Conservation (phyloP, 2,888 invertebrate genomes). For the Lypha dubia region DNA sequence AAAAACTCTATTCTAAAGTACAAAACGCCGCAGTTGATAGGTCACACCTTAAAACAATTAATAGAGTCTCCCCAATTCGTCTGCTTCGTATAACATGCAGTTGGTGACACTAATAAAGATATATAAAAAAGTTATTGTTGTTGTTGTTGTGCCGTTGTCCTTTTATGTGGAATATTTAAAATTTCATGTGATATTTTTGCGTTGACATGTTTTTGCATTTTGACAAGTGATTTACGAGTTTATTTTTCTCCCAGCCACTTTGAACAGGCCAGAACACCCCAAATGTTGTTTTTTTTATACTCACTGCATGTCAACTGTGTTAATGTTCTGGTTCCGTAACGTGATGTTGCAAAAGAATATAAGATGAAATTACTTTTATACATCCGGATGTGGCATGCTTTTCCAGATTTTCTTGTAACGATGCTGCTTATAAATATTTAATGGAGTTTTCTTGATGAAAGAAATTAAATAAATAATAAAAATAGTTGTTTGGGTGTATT, state of each 20-base stretch:
- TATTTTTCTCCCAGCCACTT: slow-evolving; percentile 36
- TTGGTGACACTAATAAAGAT: slow-evolving; percentile 43
- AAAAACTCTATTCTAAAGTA: not conserved
- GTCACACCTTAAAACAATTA: slow-evolving; percentile 46
- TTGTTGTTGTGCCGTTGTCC: slow-evolving; percentile 36
- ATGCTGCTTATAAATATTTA: slow-evolving; percentile 28
- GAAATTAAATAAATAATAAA: slow-evolving; percentile 6
- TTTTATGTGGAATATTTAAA: slow-evolving; percentile 53
- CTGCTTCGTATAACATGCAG: not conserved
- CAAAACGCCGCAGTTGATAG: not conserved
- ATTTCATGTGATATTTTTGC: slow-evolving; percentile 69
- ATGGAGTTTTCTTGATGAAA: slow-evolving; percentile 36
- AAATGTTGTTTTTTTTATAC: slow-evolving; percentile 2
- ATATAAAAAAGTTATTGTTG: not conserved
- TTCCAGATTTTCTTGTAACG: not conserved
- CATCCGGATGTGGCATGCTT: slow-evolving; percentile 59
- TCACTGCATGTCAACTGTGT: slow-evolving; percentile 52
- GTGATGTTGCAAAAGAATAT: slow-evolving; percentile 41
- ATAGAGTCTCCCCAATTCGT: slow-evolving; percentile 7
- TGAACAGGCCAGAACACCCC: slow-evolving; percentile 44
- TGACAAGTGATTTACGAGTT: slow-evolving; percentile 71
- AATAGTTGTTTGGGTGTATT: slow-evolving; percentile 10
- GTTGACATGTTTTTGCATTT: slow-evolving; percentile 72
- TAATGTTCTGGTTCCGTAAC: slow-evolving; percentile 58
- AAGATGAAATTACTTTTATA: slow-evolving; percentile 57